Evolutionary conservation across 2,113 vertebrate species (phyloP).

Genomic region (Tympanuchus pallidicinctus): DNA sequence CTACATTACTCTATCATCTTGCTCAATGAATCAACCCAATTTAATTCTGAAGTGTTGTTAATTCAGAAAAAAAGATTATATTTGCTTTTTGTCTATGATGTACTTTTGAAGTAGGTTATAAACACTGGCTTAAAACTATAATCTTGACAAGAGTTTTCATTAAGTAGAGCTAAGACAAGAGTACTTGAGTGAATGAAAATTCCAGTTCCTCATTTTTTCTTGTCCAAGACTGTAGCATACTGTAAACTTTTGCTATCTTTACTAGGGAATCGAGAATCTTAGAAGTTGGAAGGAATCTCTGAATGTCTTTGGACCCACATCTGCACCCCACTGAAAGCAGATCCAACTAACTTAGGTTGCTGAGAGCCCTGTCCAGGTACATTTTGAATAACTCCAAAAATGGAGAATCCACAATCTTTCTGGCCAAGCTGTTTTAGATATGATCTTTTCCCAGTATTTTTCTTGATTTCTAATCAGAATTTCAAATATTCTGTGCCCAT

Average conservation of each 20-base stretch:
- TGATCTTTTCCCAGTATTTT: neutral
- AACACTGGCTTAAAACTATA: neutral
- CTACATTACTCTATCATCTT: neutral
- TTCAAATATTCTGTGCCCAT: neutral
- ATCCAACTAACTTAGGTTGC: neutral
- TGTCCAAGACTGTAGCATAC: neutral
- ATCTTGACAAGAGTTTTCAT: neutral
- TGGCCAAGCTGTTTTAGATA: neutral
- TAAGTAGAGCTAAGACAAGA: neutral
- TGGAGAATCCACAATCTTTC: neutral
- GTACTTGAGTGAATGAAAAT: neutral
- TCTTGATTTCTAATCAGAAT: neutral
- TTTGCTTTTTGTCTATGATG: neutral
- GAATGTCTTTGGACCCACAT: neutral
- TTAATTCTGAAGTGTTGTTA: neutral
- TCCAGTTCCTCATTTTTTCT: neutral
- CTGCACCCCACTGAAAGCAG: fast-evolving
- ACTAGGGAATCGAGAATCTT: neutral
- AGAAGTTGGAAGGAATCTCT: neutral
- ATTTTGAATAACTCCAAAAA: neutral
- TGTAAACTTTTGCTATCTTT: neutral
- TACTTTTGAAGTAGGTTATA: neutral
- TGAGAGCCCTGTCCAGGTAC: neutral
- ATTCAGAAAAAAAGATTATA: neutral
- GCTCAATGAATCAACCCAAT: neutral